Percentiles rank a stretch among this genome's conserved stretches.
Evolutionary conservation across 2,888 invertebrate genomes (phyloP).

Genomic region (Enchytraeus crypticus): DNA sequence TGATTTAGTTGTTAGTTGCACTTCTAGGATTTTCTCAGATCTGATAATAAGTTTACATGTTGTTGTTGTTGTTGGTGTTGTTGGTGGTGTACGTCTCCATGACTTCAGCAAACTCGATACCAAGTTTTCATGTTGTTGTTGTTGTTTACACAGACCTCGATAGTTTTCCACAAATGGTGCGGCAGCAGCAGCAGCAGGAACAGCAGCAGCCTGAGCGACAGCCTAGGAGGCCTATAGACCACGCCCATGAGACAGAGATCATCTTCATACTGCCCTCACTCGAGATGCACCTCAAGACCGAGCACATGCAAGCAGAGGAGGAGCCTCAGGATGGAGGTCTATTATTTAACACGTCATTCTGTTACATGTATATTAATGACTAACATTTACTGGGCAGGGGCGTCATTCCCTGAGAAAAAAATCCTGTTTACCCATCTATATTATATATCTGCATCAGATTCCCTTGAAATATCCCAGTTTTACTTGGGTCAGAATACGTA

Average conservation of each 20-base stretch:
- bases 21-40: too few relatives aligned
- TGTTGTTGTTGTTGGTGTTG: not conserved
- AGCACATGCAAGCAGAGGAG: constrained; percentile 70
- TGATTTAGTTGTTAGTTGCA: too few relatives aligned
- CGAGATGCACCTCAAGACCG: constrained; percentile 83
- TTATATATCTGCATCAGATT: not conserved
- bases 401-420: too few relatives aligned
- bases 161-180: constrained; percentile 76
- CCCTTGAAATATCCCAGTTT: too few relatives aligned
- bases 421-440: too few relatives aligned
- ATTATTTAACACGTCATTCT: too few relatives aligned
- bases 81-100: not conserved
- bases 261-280: constrained; percentile 89
- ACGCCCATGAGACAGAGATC: constrained; percentile 64
- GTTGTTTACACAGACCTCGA: constrained; percentile 67
- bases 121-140: not conserved
- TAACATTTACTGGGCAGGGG: too few relatives aligned
- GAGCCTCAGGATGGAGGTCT: constrained; percentile 38
- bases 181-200: constrained; percentile 18
- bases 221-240: constrained; percentile 32
- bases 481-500: too few relatives aligned
- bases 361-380: not conserved
- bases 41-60: too few relatives aligned
- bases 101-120: not conserved
- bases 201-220: constrained; percentile 34